Evolutionary conservation across 1,140 invertebrate genomes (phyloP).

Genomic region (Heliothis subflexa): DNA sequence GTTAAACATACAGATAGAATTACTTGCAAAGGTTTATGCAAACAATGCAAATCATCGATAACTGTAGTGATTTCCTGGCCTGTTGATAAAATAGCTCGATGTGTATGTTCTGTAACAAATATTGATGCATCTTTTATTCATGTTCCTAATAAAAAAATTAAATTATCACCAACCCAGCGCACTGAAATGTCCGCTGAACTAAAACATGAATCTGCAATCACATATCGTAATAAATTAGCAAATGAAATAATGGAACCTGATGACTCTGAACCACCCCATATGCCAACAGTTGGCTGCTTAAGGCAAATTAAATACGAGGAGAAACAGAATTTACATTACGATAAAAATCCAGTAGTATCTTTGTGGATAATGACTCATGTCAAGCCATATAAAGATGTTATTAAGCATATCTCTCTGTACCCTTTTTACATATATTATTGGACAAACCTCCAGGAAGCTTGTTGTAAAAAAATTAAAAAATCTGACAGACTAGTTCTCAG

Average conservation of each 20-base stretch:
- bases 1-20: neutral
- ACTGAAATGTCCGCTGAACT: neutral
- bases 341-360: neutral
- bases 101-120: neutral
- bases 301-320: neutral
- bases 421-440: neutral
- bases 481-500: neutral
- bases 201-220: neutral
- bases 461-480: neutral
- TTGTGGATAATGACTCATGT: neutral
- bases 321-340: neutral
- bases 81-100: neutral
- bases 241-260: neutral
- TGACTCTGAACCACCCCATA: neutral
- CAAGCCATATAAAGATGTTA: neutral
- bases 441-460: neutral
- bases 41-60: neutral
- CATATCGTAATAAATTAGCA: neutral
- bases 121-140: neutral
- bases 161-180: neutral
- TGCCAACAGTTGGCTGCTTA: neutral
- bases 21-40: neutral
- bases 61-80: neutral
- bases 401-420: neutral
- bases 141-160: neutral